These are phyloP conservation scores for Reinhardtius hippoglossoides DNA, from an alignment of 2,113 vertebrate genomes.

Conservation along the genomic window DNA sequence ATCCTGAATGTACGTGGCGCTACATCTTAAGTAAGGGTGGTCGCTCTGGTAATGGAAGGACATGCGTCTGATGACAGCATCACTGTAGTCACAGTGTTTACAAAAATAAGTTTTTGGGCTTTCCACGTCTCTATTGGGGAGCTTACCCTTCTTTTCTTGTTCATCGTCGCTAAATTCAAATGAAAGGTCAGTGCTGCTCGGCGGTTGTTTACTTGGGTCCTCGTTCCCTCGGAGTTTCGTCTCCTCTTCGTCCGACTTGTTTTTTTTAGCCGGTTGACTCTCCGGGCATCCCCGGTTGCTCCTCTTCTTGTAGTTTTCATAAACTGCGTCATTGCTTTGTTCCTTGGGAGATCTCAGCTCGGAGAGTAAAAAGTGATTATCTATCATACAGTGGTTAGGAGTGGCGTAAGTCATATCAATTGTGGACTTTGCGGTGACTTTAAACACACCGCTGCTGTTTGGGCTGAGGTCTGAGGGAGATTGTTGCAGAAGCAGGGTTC, in stretches of 20 bases:
- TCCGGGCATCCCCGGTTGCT: conserved; percentile 78
- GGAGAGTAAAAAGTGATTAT: background rate
- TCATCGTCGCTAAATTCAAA: conserved; percentile 90
- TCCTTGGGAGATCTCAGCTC: conserved; percentile 73
- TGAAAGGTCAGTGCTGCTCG: conserved; percentile 82
- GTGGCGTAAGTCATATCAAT: conserved; percentile 85
- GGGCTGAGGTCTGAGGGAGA: conserved; percentile 79
- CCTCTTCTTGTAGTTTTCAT: conserved; percentile 76
- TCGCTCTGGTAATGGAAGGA: conserved; percentile 89
- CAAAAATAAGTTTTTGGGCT: conserved; percentile 84
- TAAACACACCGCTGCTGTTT: conserved; percentile 79
- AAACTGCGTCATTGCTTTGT: conserved; percentile 78
- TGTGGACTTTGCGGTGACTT: conserved; percentile 82
- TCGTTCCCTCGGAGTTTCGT: conserved; percentile 81
- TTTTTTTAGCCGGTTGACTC: conserved; percentile 85
- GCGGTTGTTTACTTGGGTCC: conserved; percentile 77
- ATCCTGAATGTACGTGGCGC: conserved; percentile 87
- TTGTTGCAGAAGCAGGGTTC: conserved; percentile 83
- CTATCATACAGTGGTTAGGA: conserved; percentile 44
- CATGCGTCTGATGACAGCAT: conserved; percentile 83
- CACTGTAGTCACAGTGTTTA: conserved; percentile 92
- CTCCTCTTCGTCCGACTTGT: conserved; percentile 81
- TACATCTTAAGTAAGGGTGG: conserved; percentile 90
- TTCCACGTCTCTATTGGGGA: conserved; percentile 35
- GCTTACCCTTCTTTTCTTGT: conserved; percentile 78